Conservation (phyloP, 2,888 invertebrate species). For the Zootermopsis nevadensis region DNA sequence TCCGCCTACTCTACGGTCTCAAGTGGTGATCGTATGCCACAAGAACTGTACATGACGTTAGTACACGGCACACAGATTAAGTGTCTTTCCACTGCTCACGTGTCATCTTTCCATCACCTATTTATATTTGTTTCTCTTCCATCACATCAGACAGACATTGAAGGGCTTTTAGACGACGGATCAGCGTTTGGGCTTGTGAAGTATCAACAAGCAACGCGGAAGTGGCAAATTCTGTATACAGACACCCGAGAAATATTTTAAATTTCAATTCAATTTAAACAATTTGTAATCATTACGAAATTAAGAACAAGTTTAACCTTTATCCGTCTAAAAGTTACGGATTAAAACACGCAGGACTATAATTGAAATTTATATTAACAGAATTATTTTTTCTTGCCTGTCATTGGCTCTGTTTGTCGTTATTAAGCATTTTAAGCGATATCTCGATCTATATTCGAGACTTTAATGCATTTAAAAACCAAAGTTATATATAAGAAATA, state of each 20-base stretch:
- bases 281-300: no score
- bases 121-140: conserved; percentile 2
- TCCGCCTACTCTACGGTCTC: neutral
- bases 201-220: neutral
- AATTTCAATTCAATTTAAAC: no score
- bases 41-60: neutral
- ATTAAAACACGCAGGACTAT: no score
- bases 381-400: no score
- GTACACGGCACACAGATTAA: neutral
- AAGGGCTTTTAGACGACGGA: neutral
- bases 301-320: no score
- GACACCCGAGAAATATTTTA: neutral
- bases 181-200: neutral
- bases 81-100: conserved; percentile 1
- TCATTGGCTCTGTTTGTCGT: no score
- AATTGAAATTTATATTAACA: no score
- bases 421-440: no score
- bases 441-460: no score
- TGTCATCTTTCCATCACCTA: neutral
- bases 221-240: neutral
- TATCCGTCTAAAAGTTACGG: no score
- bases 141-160: conserved; percentile 18
- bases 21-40: neutral
- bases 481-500: no score
- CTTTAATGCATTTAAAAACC: no score